phyloP scores from a whole-genome alignment of 2,113 vertebrate genomes.

The Plecotus auritus region DNA sequence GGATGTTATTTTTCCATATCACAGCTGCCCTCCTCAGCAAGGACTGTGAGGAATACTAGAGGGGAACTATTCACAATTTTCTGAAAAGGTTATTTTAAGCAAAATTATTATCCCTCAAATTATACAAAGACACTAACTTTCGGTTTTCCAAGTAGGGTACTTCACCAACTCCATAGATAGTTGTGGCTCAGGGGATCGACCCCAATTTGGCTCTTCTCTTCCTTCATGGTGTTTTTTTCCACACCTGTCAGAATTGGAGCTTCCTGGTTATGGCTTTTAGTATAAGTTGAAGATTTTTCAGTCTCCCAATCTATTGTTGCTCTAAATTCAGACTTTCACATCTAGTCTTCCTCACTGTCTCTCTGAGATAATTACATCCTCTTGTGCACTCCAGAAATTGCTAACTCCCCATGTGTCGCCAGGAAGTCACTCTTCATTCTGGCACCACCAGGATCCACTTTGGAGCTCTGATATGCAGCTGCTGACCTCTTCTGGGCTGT shows the following conservation, averaged over 20 bases:
- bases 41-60: background rate
- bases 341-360: background rate
- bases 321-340: background rate
- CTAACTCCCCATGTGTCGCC: background rate
- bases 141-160: background rate
- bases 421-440: background rate
- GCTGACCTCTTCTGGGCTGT: background rate
- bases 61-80: background rate
- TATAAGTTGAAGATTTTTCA: background rate
- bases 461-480: background rate
- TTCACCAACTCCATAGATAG: background rate
- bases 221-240: background rate
- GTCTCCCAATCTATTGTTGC: background rate
- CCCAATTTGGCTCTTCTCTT: background rate
- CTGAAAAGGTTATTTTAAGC: background rate
- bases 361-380: background rate
- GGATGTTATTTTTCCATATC: background rate
- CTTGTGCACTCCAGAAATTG: background rate
- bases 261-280: background rate
- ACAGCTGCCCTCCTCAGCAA: constrained; percentile 27
- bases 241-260: background rate
- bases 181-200: background rate
- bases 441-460: background rate
- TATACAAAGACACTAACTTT: background rate
- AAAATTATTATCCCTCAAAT: background rate